Percentiles rank a stretch among this genome's conserved stretches.
These are phyloP conservation scores for Spisula subtruncata DNA, from an alignment of 2,888 invertebrate genomes.

Conservation along the genomic window DNA sequence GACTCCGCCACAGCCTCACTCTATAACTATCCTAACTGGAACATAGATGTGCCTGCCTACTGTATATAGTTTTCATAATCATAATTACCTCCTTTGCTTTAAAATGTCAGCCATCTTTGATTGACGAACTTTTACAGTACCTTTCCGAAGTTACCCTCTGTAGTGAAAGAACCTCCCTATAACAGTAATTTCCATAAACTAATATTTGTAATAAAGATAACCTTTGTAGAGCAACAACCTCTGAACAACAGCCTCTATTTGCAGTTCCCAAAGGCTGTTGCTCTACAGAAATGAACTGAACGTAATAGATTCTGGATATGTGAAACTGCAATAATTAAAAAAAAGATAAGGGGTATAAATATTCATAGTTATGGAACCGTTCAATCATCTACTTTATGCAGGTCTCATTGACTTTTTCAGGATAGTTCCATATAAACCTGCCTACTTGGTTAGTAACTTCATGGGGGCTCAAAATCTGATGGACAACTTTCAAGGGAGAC, in stretches of 20 bases:
- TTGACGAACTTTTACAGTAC: no score
- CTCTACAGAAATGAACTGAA: background rate
- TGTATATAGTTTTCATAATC: no score
- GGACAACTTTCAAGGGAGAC: slow-evolving; percentile 61
- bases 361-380: no score
- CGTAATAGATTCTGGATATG: background rate
- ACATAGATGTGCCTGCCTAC: no score
- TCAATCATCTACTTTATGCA: background rate
- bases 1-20: no score
- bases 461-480: slow-evolving; percentile 61
- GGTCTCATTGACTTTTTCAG: slow-evolving; percentile 43
- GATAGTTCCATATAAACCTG: slow-evolving; percentile 48
- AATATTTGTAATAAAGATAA: background rate
- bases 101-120: no score
- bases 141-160: no score
- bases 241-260: background rate
- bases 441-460: slow-evolving; percentile 4
- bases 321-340: background rate
- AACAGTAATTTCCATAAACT: background rate
- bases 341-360: no score
- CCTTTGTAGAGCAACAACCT: background rate
- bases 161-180: no score
- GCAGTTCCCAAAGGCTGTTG: background rate
- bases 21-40: no score
- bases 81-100: no score